phyloP scores from a whole-genome alignment of 2,797 vertebrate genomes.

The Schizopygopsis pylzovi region DNA sequence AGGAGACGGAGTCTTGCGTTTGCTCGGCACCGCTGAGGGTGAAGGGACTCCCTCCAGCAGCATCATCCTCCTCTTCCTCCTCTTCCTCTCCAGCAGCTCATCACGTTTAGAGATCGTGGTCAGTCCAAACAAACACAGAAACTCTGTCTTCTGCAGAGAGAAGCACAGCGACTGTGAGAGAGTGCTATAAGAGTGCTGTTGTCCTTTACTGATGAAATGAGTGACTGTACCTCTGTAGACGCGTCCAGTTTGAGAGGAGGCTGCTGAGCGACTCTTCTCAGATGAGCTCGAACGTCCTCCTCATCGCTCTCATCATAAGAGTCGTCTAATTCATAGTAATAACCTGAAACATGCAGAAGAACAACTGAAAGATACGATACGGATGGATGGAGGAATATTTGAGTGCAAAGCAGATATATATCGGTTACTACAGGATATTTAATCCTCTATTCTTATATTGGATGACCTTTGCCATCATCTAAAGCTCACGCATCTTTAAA shows the following conservation, averaged over 20 bases:
- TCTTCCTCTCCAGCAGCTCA: conserved; percentile 89
- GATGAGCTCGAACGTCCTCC: conserved; percentile 94
- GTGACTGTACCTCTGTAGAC: conserved; percentile 85
- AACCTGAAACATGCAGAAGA: conserved; percentile 78
- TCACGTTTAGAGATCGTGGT: conserved; percentile 89
- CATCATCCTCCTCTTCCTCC: conserved; percentile 91
- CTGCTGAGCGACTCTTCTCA: conserved; percentile 91
- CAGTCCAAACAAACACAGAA: conserved; percentile 89
- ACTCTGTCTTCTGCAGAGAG: conserved; percentile 92
- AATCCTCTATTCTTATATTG: background rate
- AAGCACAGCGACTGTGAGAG: conserved; percentile 69
- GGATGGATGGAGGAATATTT: background rate
- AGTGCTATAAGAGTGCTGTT: background rate
- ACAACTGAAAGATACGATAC: background rate
- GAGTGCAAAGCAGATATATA: background rate
- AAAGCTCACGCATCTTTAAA: background rate
- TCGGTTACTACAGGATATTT: background rate
- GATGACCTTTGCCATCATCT: background rate
- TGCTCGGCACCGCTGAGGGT: conserved; percentile 80
- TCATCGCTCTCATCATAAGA: conserved; percentile 91
- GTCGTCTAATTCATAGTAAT: conserved; percentile 89
- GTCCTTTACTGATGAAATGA: background rate
- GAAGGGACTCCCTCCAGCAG: conserved; percentile 92
- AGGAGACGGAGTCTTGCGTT: conserved; percentile 79
- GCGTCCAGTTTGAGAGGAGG: conserved; percentile 94